Percentiles rank a stretch among this genome's conserved stretches.
Evolutionary conservation across 2,113 vertebrate genomes (phyloP).

Genomic region (Mustela lutreola): DNA sequence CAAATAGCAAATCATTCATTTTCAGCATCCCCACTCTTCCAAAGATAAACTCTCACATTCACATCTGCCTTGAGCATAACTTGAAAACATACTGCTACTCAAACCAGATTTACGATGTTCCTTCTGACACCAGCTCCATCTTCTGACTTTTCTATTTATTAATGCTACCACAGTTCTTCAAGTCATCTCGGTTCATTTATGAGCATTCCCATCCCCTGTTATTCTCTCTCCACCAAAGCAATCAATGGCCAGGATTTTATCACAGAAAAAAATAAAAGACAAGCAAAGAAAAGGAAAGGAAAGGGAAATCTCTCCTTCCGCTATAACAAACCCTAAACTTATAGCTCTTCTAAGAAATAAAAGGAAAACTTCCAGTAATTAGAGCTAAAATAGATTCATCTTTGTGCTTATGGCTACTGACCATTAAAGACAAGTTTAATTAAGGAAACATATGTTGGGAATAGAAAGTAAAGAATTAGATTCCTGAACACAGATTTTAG

Average conservation of each 20-base stretch:
- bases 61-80: neutral
- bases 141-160: neutral
- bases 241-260: neutral
- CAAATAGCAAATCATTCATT: neutral
- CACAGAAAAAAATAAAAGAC: too few relatives aligned
- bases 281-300: neutral
- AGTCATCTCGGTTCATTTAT: neutral
- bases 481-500: conserved; percentile 3
- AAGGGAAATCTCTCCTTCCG: neutral
- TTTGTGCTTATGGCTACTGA: neutral
- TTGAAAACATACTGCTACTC: neutral
- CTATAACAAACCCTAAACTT: neutral
- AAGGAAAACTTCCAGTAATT: neutral
- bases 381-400: neutral
- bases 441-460: neutral
- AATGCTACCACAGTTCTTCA: neutral
- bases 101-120: neutral
- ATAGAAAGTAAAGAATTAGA: neutral
- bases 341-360: neutral
- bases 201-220: neutral
- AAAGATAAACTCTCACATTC: neutral
- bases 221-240: neutral
- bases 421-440: neutral
- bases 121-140: neutral
- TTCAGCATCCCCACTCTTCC: neutral